Evolutionary conservation across 92 coral and sea anemone species (phyloP).

Genomic region (Virgularia gustaviana): DNA sequence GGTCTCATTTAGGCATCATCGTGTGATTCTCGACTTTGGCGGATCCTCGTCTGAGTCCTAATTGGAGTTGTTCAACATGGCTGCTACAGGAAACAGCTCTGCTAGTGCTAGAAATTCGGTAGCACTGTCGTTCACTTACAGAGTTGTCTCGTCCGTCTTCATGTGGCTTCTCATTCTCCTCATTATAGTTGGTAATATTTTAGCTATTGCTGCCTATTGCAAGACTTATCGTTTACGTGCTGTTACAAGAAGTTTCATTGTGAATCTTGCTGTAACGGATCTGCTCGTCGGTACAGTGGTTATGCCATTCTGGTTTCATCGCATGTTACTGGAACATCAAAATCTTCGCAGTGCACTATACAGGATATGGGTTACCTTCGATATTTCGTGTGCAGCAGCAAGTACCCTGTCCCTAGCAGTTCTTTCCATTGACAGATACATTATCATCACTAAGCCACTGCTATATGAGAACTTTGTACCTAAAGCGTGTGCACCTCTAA

Average conservation of each 20-base stretch:
- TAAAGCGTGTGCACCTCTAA: conserved; percentile 6
- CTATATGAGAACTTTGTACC: conserved; percentile 8
- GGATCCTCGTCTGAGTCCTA: no score
- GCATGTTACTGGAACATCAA: conserved; percentile 14
- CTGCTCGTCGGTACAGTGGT: conserved; percentile 17
- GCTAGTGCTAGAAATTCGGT: no score
- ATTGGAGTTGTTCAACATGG: no score
- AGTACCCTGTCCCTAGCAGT: conserved; percentile 15
- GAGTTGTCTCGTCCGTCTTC: conserved; percentile 12
- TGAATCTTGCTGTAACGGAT: conserved; percentile 17
- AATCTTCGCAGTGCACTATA: not conserved
- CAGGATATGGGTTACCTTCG: conserved; percentile 20
- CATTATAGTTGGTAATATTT: conserved; percentile 4
- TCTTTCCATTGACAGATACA: conserved; percentile 25
- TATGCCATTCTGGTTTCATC: conserved; percentile 32
- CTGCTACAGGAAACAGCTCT: no score
- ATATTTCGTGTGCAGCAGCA: conserved; percentile 19
- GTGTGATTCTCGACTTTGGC: no score
- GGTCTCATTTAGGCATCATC: no score
- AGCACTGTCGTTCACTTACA: not conserved
- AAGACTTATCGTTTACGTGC: conserved; percentile 10
- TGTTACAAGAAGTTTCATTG: conserved; percentile 21
- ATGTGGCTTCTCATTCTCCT: conserved; percentile 21
- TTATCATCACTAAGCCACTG: conserved; percentile 20
- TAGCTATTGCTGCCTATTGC: conserved; percentile 19